Base-by-base conservation (phyloP, 2,113 vertebrate species). In the Paraplagusia blochii region DNA sequence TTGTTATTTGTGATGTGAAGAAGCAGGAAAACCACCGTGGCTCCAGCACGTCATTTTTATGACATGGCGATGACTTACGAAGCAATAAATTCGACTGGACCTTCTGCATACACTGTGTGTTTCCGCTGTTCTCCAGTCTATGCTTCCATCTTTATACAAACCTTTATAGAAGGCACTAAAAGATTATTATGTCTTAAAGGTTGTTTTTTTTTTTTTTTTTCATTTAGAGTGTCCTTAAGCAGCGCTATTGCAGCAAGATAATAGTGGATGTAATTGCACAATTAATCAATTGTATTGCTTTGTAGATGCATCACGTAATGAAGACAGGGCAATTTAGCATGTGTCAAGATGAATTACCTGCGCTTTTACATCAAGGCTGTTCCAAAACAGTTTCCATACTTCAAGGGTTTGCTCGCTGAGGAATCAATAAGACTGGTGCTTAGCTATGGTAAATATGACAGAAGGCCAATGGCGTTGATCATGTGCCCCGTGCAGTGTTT, bases 211-310 rank as follows among this genome's bases (percentile, higher is more conserved):
- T 57, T 43, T 74, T 78, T n/a, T n/a, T n/a, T n/a, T n/a, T n/a
- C n/a, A n/a, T n/a, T n/a, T 59, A 53, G 11, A 67, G 65, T 47
- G 53, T 57, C 74, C 63, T 73, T 35, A 38, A 65, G 54, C 67
- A 36, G 50, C 62, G 52, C 58, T 60, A 49, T 36, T 48, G 66
- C 63, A 47, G 64, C 50, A 4, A 59, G 66, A 74, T 64, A 65
- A 63, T 61, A 66, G 52, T 53, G 50, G 53, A 62, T 58, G 55
- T 85, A 85, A 83, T 85, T 84, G 70, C 63, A 69, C 72, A 63
- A 83, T 83, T 79, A 80, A 87, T 84, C 83, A 84, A 64, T 83
- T 18, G 42, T 38, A 69, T 78, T 77, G 76, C 70, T 82, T 83
- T 74, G 62, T 50, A 53, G 65, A 83, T 66, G 58, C 66, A 60